Evolutionary conservation across 2,797 vertebrate species (phyloP), one percentile per base, ranked within the genome.

Genomic region (Leptatherina wallacei): DNA sequence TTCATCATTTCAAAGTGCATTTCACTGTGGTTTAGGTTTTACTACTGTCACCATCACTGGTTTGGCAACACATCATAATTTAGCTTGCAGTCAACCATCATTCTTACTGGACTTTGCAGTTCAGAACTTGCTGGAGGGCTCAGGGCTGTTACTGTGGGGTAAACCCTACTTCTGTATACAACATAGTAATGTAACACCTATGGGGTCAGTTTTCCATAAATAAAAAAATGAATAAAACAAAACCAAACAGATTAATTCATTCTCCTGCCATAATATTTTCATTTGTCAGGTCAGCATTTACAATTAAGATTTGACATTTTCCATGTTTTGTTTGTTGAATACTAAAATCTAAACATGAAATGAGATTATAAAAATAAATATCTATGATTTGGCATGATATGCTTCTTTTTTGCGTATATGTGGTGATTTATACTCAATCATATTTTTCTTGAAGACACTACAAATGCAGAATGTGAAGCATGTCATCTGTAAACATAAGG

Each of bases 61-160:
- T 36, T 51, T 51, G 56, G 18, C 3, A 0, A 16, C 22, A 14
- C 24, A 22, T 30, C 42, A 0, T 36, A 33, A 8, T 9, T 0
- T 24, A 13, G 24, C 22, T 44, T 57, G 42, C 65, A 58, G 65
- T 30, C 35, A 16, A 30, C 35, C 24, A 66, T 67, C 51, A 0
- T 44, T 67, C 32, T 2, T 44, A 8, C 29, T 20, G 20, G 33
- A 30, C 24, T n/a, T 60, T 65, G 0, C 58, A 27, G 29, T 38
- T 59, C 30, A 35, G 11, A 65, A 7, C 8, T 33, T 51, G 29
- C 27, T 52, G 16, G 18, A 30, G 35, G 18, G 32, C 14, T 60
- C 22, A 38, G 42, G 7, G 6, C 18, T 47, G 42, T 47, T 47
- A 47, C 7, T 42, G 33, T 55, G 24, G 20, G 38, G 20, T 54